Evolutionary conservation across 2,888 invertebrate species (phyloP), one percentile per base, ranked within the genome.

Genomic region (Pandemis cinnamomeana): DNA sequence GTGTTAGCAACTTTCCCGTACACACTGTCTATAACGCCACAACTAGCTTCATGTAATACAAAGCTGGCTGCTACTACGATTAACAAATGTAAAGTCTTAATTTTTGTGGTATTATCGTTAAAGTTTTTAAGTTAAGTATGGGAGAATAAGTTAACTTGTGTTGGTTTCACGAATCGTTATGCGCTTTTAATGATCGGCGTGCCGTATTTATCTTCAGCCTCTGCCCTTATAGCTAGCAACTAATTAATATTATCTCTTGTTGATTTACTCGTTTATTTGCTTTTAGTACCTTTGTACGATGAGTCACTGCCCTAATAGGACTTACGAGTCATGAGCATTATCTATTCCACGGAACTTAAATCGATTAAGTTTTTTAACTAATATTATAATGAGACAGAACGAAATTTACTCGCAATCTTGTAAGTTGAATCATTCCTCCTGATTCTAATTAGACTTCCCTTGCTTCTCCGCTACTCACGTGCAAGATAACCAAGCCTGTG

Each of bases 1-100:
- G 78, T 78, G 62, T 80, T 78, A 58, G 73, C 75, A 5, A 79
- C 75, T 51, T 70, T 77, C 5, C 76, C 78, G 60, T 75, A 72
- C 6, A 77, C 71, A 27, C 67, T 71, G 5, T 77, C 75, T n/a
- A 80, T 62, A 0, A 79, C 46, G 13, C 78, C 78, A 74, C 79
- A 75, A 10, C 76, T 71, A 8, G 62, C 61, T 46, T 71, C n/a
- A 2, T 72, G 11, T 27, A 48, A 13, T 48, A 66, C 58, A 15
- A 75, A 20, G 3, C 44, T 10, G 5, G 62, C 27, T 55, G 75
- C 15, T 36, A 69, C 27, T 48, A 71, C 5, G 46, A 76, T n/a
- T 8, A 75, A 2, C 41, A 67, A 27, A 5, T 48, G 36, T n/a
- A 60, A 15, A 36, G n/a, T 41, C 64, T 76, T 75, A 75, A 76